Evolutionary conservation across 2,888 invertebrate genomes (phyloP), one percentile per base, ranked within the genome.

Genomic region (Rotaria socialis): DNA sequence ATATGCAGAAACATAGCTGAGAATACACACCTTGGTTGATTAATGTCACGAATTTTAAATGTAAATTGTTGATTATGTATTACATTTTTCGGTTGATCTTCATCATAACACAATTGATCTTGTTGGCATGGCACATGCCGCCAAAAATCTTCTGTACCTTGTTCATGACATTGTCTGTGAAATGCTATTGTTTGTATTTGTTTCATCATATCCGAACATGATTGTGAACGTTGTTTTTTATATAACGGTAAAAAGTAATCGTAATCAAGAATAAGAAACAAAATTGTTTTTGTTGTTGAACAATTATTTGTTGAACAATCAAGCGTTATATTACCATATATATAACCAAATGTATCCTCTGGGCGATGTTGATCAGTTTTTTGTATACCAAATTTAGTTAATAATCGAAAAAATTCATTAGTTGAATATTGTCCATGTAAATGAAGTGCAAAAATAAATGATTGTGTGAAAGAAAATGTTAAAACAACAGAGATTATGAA

Each of bases 351-450:
- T 88, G 96, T 95, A 90, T 95, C 94, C 89, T 94, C 94, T 89
- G 94, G 94, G 89, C 94, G 94, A 91, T 95, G 94, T 80, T 94
- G 93, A 91, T 96, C 95, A 24, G 97, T 96, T 92, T 96, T 96
- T 92, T 97, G 97, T 91, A 97, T 96, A 87, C 97, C 97, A 92
- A 97, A 98, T 91, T 97, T 97, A 43, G 95, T 94, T 86, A 98
- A 92, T 92, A 97, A 96, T 84, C 89, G 88, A 91, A 95, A 94
- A 91, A 96, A 96, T 91, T 89, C 88, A 2, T 85, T 47, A 67
- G 89, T 89, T 35, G 89, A 88, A 90, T 91, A 91, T 85, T 89
- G 89, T 84, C 91, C 91, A 84, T 88, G 88, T 47, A 91, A 87
- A 88, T 90, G 91, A 27, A 90, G 88, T 35, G 67, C 67, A 16